Evolutionary conservation across 1,140 invertebrate species (phyloP).

Genomic region (Liolophura sinensis): DNA sequence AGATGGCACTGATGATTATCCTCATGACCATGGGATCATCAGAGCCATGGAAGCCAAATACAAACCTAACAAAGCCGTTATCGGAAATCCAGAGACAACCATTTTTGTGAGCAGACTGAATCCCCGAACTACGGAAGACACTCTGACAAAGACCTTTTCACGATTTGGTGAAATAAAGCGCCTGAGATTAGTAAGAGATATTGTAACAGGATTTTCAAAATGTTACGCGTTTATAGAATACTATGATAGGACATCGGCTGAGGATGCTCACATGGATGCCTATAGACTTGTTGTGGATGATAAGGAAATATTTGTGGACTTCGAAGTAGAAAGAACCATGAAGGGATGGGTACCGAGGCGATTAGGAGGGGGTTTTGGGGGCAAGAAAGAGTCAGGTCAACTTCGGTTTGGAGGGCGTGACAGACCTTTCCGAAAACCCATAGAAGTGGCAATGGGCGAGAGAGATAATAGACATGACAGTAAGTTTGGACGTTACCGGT

Average conservation of each 20-base stretch:
- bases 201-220: slow-evolving; percentile 80
- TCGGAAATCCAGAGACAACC: slow-evolving; percentile 72
- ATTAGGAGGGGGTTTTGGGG: slow-evolving; percentile 85
- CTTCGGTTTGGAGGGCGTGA: slow-evolving; percentile 81
- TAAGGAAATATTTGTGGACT: slow-evolving; percentile 63
- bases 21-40: slow-evolving; percentile 79
- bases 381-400: slow-evolving; percentile 85
- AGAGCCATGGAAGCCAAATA: slow-evolving; percentile 75
- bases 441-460: slow-evolving; percentile 14
- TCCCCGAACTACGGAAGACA: slow-evolving; percentile 68
- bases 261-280: slow-evolving; percentile 66
- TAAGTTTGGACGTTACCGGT: not conserved
- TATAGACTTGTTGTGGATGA: slow-evolving; percentile 72
- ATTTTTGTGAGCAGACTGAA: slow-evolving; percentile 80
- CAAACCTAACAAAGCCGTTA: slow-evolving; percentile 61
- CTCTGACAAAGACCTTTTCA: slow-evolving; percentile 53
- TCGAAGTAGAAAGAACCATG: slow-evolving; percentile 64
- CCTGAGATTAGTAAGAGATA: slow-evolving; percentile 73
- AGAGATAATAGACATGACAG: slow-evolving; percentile 12
- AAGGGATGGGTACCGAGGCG: slow-evolving; percentile 83
- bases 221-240: slow-evolving; percentile 88
- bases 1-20: slow-evolving; percentile 79
- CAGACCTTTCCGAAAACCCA: slow-evolving; percentile 66
- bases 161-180: slow-evolving; percentile 64
- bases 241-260: slow-evolving; percentile 66